Conservation (phyloP, 2,888 invertebrate genomes). For the Heliconius erato region DNA sequence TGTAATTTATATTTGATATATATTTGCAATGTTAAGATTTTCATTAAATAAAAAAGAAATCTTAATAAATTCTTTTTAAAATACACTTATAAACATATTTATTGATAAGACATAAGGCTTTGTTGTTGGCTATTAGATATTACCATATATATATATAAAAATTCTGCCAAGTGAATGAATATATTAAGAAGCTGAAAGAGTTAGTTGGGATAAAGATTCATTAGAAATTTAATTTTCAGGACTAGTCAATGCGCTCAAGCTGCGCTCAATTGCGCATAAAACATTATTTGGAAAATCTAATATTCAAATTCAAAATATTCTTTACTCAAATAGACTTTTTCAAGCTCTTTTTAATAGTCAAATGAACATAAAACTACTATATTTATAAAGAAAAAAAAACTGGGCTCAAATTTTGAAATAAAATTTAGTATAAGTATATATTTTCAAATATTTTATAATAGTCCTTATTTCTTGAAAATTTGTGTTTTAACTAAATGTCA, state of each 20-base stretch:
- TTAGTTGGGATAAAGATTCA: neutral
- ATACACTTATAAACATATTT: constrained; percentile 18
- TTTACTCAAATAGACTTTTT: too few relatives aligned
- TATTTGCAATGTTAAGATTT: neutral
- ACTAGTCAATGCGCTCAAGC: neutral
- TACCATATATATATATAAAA: neutral
- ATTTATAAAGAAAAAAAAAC: too few relatives aligned
- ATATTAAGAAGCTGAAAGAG: neutral
- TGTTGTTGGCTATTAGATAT: neutral
- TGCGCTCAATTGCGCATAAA: too few relatives aligned
- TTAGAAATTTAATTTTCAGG: neutral
- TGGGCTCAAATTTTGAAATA: too few relatives aligned
- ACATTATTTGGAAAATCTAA: too few relatives aligned
- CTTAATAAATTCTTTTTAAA: neutral
- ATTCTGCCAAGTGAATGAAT: neutral
- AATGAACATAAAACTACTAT: too few relatives aligned
- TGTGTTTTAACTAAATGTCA: neutral
- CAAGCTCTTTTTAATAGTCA: too few relatives aligned
- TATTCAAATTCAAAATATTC: too few relatives aligned
- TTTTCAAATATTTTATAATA: neutral
- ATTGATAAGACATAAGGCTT: neutral
- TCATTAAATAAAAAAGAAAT: neutral
- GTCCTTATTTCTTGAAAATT: neutral
- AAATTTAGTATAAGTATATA: too few relatives aligned
- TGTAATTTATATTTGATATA: neutral